Evolutionary conservation across 2,113 vertebrate species (phyloP).

Genomic region (Nannobrachium achirus): DNA sequence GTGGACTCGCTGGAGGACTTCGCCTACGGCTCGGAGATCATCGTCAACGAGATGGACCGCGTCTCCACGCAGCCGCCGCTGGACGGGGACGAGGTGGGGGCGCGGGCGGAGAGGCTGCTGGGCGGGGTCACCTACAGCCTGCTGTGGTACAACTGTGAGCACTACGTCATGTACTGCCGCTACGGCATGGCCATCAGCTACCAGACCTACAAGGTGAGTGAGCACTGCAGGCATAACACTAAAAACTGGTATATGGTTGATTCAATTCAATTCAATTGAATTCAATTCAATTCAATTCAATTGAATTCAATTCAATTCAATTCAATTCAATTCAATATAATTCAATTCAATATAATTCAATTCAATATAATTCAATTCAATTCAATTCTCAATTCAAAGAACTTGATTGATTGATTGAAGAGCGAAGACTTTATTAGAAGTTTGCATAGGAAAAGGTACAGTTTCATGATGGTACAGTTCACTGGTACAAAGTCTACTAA

Average conservation of each 20-base stretch:
- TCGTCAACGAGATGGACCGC: conserved; percentile 90
- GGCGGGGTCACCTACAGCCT: conserved; percentile 89
- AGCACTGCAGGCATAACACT: conserved; percentile 8
- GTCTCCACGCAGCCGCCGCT: conserved; percentile 82
- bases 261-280: background rate
- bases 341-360: no score
- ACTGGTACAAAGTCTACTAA: no score
- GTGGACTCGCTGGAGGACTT: conserved; percentile 94
- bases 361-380: no score
- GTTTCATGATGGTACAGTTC: no score
- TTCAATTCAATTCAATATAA: no score
- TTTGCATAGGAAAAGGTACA: no score
- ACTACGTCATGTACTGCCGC: conserved; percentile 96
- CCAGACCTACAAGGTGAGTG: conserved; percentile 90
- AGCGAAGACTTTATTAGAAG: no score
- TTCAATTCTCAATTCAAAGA: no score
- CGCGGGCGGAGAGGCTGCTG: conserved; percentile 85
- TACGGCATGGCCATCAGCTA: conserved; percentile 89
- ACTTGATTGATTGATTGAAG: no score
- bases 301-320: background rate
- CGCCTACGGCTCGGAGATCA: conserved; percentile 88
- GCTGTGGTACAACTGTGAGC: conserved; percentile 98
- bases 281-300: background rate
- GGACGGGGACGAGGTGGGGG: conserved; percentile 86
- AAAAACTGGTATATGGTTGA: background rate